A percentile compares a stretch with the other conserved stretches of the same genome.
Conservation (phyloP, 2,113 vertebrate genomes). For the Vicugna pacos region DNA sequence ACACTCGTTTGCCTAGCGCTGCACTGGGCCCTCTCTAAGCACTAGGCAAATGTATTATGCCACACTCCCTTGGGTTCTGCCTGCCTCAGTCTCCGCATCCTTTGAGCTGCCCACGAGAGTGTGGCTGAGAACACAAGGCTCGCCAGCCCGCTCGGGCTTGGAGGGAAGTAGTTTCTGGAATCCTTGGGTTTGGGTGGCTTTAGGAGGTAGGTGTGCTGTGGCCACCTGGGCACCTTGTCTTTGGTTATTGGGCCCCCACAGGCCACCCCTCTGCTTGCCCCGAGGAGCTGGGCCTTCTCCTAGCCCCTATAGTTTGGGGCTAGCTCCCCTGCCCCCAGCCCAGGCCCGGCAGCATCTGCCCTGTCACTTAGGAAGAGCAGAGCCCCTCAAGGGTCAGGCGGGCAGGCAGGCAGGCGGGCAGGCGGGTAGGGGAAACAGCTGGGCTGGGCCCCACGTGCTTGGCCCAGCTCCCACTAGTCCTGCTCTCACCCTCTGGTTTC, state of each 20-base stretch:
- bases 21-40: background rate
- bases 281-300: background rate
- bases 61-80: background rate
- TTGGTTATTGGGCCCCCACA: background rate
- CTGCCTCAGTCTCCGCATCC: background rate
- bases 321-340: background rate
- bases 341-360: background rate
- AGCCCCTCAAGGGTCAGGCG: rapidly evolving
- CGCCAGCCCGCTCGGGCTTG: rapidly evolving
- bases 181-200: background rate
- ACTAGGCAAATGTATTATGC: rapidly evolving
- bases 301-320: background rate
- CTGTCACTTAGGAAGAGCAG: background rate
- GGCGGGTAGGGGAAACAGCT: background rate
- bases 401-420: background rate
- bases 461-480: background rate
- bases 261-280: background rate
- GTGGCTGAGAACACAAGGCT: background rate
- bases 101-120: background rate
- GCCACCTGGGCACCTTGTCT: background rate
- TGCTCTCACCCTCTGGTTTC: background rate
- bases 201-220: background rate
- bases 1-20: background rate
- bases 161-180: background rate
- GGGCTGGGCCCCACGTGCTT: background rate